Conservation (phyloP, 2,797 vertebrate species). For the Alectoris magna region DNA sequence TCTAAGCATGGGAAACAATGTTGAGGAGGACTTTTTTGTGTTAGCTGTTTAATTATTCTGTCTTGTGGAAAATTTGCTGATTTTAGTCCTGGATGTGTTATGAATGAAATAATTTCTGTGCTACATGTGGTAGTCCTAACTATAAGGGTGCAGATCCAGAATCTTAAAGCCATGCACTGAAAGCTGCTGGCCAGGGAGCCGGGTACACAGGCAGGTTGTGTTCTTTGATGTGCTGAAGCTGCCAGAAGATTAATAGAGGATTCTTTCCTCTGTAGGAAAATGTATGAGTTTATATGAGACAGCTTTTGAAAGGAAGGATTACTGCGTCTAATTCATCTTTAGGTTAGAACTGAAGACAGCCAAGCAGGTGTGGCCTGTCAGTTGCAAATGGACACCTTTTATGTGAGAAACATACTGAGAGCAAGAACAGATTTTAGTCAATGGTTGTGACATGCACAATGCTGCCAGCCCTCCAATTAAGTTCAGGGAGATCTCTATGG, state of each 20-base stretch:
- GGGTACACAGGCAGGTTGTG: neutral
- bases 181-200: neutral
- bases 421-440: neutral
- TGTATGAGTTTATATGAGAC: neutral
- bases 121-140: neutral
- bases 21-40: neutral
- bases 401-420: neutral
- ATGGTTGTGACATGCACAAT: neutral
- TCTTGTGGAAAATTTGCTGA: neutral
- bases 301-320: neutral
- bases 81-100: neutral
- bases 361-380: neutral
- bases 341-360: neutral
- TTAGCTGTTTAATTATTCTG: neutral
- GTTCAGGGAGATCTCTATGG: neutral
- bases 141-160: neutral
- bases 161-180: neutral
- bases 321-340: neutral
- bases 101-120: neutral
- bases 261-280: neutral
- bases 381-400: neutral
- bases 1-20: neutral
- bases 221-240: neutral
- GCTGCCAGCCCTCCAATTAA: neutral
- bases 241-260: neutral